phyloP scores from a whole-genome alignment of 2,888 invertebrate species.

The Hesperia comma region DNA sequence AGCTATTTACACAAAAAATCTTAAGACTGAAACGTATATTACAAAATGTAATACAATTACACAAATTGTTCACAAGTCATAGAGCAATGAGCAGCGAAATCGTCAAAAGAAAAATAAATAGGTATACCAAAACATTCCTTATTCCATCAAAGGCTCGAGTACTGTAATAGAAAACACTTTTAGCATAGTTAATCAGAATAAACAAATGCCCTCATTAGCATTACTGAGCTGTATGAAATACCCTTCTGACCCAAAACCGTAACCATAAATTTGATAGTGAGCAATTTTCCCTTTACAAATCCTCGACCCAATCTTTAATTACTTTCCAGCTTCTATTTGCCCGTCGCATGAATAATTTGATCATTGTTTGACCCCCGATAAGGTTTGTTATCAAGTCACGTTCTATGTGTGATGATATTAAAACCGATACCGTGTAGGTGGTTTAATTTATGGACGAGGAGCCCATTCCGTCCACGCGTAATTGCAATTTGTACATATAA shows the following conservation, averaged over 20 bases:
- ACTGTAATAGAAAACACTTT: background rate
- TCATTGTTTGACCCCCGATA: slow-evolving; percentile 27
- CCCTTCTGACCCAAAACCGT: slow-evolving; percentile 14
- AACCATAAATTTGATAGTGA: slow-evolving; percentile 36
- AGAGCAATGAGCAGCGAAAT: no score
- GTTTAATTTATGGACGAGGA: slow-evolving; percentile 2
- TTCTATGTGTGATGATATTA: slow-evolving; percentile 22
- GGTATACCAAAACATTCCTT: background rate
- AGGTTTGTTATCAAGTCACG: slow-evolving; percentile 28
- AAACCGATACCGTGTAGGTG: slow-evolving; percentile 6
- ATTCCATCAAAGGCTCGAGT: background rate
- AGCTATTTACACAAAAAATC: no score
- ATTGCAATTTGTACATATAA: no score
- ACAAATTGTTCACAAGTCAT: no score
- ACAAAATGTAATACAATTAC: no score
- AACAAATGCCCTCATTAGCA: slow-evolving; percentile 15
- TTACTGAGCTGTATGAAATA: slow-evolving; percentile 16
- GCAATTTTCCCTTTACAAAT: slow-evolving; percentile 35
- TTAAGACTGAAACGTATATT: no score
- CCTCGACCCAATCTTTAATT: slow-evolving; percentile 36
- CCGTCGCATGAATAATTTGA: slow-evolving; percentile 32
- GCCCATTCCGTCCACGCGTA: no score
- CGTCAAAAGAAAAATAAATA: no score
- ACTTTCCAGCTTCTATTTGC: slow-evolving; percentile 24
- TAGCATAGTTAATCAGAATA: background rate